A percentile compares a stretch with the other conserved stretches of the same genome.
These are phyloP conservation scores for Coluber constrictor DNA, from an alignment of 2,797 vertebrate genomes.

Conservation along the genomic window DNA sequence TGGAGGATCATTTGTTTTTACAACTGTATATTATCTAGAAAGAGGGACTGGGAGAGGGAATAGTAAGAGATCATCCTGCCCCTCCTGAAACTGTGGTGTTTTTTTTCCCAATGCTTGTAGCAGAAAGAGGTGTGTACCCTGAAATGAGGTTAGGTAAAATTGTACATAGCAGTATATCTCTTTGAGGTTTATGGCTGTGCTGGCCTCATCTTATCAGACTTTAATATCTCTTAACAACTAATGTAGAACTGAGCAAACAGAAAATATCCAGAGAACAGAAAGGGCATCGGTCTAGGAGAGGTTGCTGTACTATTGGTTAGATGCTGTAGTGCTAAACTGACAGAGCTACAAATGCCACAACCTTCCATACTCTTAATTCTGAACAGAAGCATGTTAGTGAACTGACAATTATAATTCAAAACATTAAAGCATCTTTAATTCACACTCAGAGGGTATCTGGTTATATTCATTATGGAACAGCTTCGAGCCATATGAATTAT, in stretches of 20 bases:
- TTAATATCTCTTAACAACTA: slow-evolving; percentile 18
- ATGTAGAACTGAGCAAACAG: slow-evolving; percentile 8
- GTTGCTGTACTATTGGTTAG: neutral
- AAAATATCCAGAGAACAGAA: slow-evolving; percentile 1
- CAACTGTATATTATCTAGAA: slow-evolving; percentile 23
- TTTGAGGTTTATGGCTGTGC: slow-evolving; percentile 13
- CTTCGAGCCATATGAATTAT: neutral
- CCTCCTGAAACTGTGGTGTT: neutral
- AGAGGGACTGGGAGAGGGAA: slow-evolving; percentile 17
- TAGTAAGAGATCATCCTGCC: slow-evolving; percentile 11
- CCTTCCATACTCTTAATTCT: neutral
- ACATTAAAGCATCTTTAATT: neutral
- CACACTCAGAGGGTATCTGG: neutral
- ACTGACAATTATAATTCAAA: neutral
- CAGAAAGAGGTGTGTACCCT: slow-evolving; percentile 20
- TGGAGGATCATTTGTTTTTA: slow-evolving; percentile 40
- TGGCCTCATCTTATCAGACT: neutral
- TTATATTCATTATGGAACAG: neutral
- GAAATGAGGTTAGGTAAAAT: neutral
- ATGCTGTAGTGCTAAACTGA: neutral
- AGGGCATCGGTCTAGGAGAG: neutral
- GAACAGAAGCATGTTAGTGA: neutral
- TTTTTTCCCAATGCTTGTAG: neutral
- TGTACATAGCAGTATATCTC: neutral
- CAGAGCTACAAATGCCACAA: neutral